Evolutionary conservation across 1,140 invertebrate species (phyloP), one percentile per base, ranked within the genome.

Genomic region (Atta texana): DNA sequence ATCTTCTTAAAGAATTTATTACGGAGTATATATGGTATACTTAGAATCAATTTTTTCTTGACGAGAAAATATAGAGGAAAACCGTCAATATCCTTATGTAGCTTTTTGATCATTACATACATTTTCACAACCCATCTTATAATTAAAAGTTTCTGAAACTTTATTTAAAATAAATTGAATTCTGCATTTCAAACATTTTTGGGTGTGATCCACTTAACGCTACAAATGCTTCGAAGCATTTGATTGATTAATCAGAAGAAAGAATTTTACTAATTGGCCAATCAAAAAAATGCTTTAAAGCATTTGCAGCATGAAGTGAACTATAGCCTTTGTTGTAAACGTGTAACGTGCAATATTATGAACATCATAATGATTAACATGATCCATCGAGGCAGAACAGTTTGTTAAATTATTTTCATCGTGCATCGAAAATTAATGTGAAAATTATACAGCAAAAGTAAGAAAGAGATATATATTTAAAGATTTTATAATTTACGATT

Each of bases 381-480:
- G 49, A 39, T 69, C 31, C 31, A 34, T 61, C 59, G 39, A 77
- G 18, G 10, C 21, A 44, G 39, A 14, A 49, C 24, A 28, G 39
- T 64, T 63, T 63, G 4, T 63, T 64, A 16, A 61, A 75, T 39
- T 24, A 28, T 63, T 77, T 49, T 49, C 34, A 74, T 1, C 10
- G 21, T 69, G 14, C 1, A 44, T 69, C 14, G 31, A 57, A 51
- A 81, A 81, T 69, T 57, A 69, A 69, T 44, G 39, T 55, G 21
- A 7, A 69, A 69, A 55, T 66, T 5, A 39, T 24, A 53, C 6
- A 28, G 21, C 18, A 80, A 55, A 39, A 39, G 44, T 39, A 4
- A 18, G 21, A 80, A 80, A 55, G 1, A 21, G 28, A 55, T 12
- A 24, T 21, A 49, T 49, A 21, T 78, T 39, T 7, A 63, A 51